A percentile compares a stretch with the other conserved stretches of the same genome.
These are phyloP conservation scores for Cryptocephalus primarius DNA, from an alignment of 2,888 invertebrate species.

Conservation along the genomic window DNA sequence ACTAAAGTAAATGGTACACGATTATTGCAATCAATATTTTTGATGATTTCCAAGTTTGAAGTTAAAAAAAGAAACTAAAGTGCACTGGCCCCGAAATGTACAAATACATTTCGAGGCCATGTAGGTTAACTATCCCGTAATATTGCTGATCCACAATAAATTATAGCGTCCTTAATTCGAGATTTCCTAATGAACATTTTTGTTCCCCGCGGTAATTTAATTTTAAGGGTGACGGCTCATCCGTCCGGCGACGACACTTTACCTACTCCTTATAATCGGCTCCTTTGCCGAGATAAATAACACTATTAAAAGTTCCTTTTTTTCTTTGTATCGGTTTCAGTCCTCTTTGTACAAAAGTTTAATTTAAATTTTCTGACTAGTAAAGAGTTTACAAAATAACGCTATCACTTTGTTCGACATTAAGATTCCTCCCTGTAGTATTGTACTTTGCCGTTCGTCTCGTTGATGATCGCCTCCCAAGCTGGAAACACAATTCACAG, in stretches of 20 bases:
- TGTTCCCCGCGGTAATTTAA: conserved; percentile 5
- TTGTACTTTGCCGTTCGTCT: conserved; percentile 40
- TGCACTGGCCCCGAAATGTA: conserved; percentile 17
- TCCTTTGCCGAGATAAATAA: not conserved
- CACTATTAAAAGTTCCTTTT: not conserved
- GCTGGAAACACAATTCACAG: conserved; percentile 42
- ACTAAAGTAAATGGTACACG: too few species aligned
- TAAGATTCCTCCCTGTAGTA: conserved; percentile 47
- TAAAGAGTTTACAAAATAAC: conserved; percentile 7
- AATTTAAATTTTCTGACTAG: conserved; percentile 16
- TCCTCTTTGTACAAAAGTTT: not conserved
- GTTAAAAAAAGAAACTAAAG: not conserved
- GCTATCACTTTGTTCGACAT: conserved; percentile 13
- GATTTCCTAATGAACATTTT: conserved; percentile 11
- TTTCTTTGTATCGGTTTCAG: not conserved
- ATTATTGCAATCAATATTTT: conserved; percentile 6
- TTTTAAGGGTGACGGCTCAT: not conserved
- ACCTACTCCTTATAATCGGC: not conserved
- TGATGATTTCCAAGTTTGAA: conserved; percentile 11
- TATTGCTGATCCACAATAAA: conserved; percentile 14
- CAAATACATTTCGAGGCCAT: conserved; percentile 15
- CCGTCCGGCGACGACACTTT: not conserved
- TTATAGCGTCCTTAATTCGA: conserved; percentile 11
- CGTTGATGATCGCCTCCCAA: conserved; percentile 54
- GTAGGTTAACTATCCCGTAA: conserved; percentile 16